A percentile compares a stretch with the other conserved stretches of the same genome.
These are phyloP conservation scores for Chouioia cunea DNA, from an alignment of 2,888 invertebrate genomes.

Conservation along the genomic window DNA sequence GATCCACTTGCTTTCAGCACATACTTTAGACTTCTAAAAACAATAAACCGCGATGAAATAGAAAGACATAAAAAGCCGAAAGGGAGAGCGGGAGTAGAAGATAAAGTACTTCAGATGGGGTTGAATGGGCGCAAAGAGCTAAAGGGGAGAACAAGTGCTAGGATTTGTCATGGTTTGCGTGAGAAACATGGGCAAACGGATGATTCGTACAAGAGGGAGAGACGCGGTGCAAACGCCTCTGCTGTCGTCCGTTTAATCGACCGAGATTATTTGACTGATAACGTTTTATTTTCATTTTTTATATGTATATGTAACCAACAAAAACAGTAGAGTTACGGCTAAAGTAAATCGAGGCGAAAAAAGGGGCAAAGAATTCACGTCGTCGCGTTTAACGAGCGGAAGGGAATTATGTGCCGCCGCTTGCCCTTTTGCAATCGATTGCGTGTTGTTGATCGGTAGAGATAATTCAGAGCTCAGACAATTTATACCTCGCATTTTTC, in stretches of 20 bases:
- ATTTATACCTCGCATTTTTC: conserved; percentile 7
- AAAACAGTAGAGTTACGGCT: not conserved
- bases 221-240: conserved; percentile 8
- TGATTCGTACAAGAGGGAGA: conserved; percentile 17
- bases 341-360: conserved; percentile 17
- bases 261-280: conserved; percentile 45
- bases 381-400: conserved; percentile 17
- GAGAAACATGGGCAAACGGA: conserved; percentile 40
- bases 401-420: conserved; percentile 13
- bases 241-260: conserved; percentile 35
- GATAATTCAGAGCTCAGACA: not conserved
- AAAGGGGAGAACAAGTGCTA: conserved; percentile 42
- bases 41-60: conserved; percentile 22
- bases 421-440: conserved; percentile 23
- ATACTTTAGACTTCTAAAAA: conserved; percentile 18
- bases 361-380: not conserved
- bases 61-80: conserved; percentile 40
- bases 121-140: conserved; percentile 23
- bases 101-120: conserved; percentile 32
- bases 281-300: conserved; percentile 29
- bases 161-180: conserved; percentile 50
- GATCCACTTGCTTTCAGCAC: too few relatives aligned
- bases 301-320: not conserved
- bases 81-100: conserved; percentile 20
- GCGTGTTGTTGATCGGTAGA: conserved; percentile 7